phyloP scores from a whole-genome alignment of 64 coral and sea anemone genomes.

The Cladopsammia gracilis region DNA sequence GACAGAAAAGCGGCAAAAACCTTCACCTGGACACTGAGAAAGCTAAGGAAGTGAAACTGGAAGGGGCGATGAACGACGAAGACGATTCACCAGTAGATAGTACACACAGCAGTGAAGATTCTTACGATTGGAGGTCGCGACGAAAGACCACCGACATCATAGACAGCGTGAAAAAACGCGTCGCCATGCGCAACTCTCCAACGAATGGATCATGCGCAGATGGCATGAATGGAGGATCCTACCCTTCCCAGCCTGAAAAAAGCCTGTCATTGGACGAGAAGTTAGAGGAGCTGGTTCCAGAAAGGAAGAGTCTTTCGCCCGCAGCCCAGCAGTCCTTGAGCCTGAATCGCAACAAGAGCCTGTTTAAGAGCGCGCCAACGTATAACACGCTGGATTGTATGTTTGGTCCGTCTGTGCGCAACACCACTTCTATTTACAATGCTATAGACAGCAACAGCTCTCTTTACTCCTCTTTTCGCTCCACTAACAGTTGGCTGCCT shows the following conservation, averaged over 20 bases:
- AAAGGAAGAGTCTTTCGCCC: slow-evolving; percentile 31
- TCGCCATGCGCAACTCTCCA: slow-evolving; percentile 5
- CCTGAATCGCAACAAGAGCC: slow-evolving; percentile 46
- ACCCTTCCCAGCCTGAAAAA: neutral
- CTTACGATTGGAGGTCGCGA: slow-evolving; percentile 54
- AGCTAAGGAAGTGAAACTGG: neutral
- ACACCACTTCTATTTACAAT: neutral
- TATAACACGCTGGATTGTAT: slow-evolving; percentile 52
- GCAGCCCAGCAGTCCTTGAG: slow-evolving; percentile 65
- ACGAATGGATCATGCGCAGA: neutral
- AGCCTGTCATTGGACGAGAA: slow-evolving; percentile 37
- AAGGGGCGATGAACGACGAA: neutral
- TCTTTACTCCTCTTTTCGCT: slow-evolving; percentile 33
- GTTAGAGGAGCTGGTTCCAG: slow-evolving; percentile 43
- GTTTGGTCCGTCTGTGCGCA: slow-evolving; percentile 45
- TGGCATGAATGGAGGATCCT: neutral
- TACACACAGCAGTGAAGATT: slow-evolving; percentile 54
- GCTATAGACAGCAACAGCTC: slow-evolving; percentile 21
- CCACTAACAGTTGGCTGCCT: neutral
- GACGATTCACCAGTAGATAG: slow-evolving; percentile 19
- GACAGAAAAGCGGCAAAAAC: neutral
- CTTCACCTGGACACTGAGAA: neutral
- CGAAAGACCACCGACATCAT: slow-evolving; percentile 60
- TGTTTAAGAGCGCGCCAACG: slow-evolving; percentile 41
- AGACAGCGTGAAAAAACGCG: slow-evolving; percentile 68